Evolutionary conservation across 2,113 vertebrate species (phyloP).

Genomic region (Bubo bubo): DNA sequence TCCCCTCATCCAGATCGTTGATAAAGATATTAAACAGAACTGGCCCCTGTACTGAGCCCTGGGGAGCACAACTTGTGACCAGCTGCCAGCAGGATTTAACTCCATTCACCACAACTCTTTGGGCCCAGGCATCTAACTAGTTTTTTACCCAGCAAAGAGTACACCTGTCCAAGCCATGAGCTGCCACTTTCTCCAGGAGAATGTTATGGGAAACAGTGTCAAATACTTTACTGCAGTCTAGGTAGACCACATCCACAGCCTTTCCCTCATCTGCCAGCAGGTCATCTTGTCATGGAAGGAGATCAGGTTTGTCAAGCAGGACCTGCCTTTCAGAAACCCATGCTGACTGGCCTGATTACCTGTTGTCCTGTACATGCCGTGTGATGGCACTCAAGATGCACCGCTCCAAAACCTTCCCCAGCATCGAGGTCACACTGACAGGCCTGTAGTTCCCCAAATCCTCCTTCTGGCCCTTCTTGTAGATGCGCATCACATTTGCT

Average conservation of each 20-base stretch:
- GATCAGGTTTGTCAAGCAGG: not conserved
- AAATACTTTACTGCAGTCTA: not conserved
- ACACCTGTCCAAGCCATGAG: fast-evolving
- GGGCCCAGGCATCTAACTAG: not conserved
- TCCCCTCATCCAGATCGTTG: not conserved
- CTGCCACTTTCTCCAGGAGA: not conserved
- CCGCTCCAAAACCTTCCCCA: no score
- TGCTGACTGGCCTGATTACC: not conserved
- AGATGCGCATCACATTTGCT: not conserved
- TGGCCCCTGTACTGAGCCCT: not conserved
- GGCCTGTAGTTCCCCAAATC: not conserved
- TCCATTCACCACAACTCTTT: not conserved
- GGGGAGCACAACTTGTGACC: not conserved
- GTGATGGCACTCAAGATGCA: not conserved
- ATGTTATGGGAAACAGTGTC: not conserved
- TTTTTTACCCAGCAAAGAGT: not conserved
- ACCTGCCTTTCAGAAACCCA: not conserved
- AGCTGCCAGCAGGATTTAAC: not conserved
- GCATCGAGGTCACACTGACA: not conserved
- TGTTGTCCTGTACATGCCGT: no score
- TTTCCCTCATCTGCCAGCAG: not conserved
- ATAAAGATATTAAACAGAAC: not conserved
- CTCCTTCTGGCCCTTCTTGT: not conserved
- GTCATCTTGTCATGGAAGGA: not conserved
- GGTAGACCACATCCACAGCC: not conserved